Base-by-base conservation (phyloP, 2,797 vertebrate genomes). In the Etheostoma perlongum region DNA sequence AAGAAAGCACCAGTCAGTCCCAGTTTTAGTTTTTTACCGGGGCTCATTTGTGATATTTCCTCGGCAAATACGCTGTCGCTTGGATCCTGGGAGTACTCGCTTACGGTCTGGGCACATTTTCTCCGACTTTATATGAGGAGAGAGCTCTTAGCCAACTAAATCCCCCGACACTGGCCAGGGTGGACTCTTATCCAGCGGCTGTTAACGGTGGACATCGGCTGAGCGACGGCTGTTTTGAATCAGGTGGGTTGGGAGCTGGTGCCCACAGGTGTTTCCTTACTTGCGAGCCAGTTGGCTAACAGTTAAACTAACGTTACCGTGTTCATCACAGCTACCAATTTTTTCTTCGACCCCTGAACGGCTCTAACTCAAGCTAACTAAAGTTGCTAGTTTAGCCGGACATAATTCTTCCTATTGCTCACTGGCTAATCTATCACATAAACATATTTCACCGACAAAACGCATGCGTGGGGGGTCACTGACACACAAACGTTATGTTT, bases 231-330 rank as follows among this genome's bases (percentile, higher is more conserved):
- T 82, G 91, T 76, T 85, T 70, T 40, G 78, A 90, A 84, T 88
- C 94, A 95, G 95, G 95, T 96, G 93, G 91, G 95, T 92, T 25
- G 54, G 76, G 72, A 57, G 61, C 63, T 73, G 46, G 9, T 49
- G 44, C 58, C 85, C 69, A 74, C 83, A 90, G 90, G 90, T 92
- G 91, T 83, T 75, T 30, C 30, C 30, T 30, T 52, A 25, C 44
- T 8, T 16, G 36, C 5, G 40, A 49, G 40, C 25, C 44, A 55
- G 48, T 19, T 23, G 23, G 44, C 18, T 14, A 78, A 61, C 19
- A 36, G 4, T 11, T n/a, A 2, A 69, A 40, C 9, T 11, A 1
- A 4, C 11, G 16, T 23, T 9, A 1, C 4, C 11, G 16, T 23
- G 23, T 49, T 67, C 25, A 16, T 19, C 40, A 6, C 51, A 47